phyloP scores from a whole-genome alignment of 2,113 vertebrate species.

The Pomatostomus ruficeps region DNA sequence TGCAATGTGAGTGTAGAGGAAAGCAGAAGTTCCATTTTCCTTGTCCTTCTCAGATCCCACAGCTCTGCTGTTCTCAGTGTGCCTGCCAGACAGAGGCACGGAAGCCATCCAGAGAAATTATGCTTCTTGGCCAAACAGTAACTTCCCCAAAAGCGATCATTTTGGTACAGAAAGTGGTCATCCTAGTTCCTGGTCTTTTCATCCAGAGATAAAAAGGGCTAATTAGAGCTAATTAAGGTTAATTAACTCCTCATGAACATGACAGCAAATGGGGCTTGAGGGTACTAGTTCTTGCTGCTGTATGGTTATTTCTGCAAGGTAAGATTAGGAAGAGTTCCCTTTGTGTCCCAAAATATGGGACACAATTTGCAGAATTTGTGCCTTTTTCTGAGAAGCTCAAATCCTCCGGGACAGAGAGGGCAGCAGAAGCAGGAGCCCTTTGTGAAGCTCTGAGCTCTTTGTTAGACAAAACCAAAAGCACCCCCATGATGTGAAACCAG shows the following conservation, averaged over 20 bases:
- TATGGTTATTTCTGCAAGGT: not conserved
- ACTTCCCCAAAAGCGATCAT: not conserved
- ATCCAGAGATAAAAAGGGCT: not conserved
- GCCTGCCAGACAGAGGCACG: not conserved
- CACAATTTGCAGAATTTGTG: not conserved
- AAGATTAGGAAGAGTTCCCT: not conserved
- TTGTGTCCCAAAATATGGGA: not conserved
- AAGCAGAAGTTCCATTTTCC: not conserved
- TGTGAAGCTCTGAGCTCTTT: not conserved
- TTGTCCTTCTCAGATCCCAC: not conserved
- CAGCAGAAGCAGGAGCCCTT: not conserved
- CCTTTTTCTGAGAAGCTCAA: not conserved
- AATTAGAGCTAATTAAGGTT: not conserved
- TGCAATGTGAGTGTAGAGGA: not conserved
- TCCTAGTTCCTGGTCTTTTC: not conserved
- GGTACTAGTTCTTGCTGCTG: not conserved
- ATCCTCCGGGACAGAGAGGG: not conserved
- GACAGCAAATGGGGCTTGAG: not conserved
- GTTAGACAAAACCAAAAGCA: not conserved
- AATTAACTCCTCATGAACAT: not conserved
- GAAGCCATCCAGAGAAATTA: not conserved
- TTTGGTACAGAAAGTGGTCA: not conserved
- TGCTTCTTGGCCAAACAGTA: not conserved
- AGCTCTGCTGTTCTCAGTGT: not conserved
- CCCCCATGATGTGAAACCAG: not conserved